phyloP scores from a whole-genome alignment of 2,888 invertebrate genomes.

The Julus scandinavius region DNA sequence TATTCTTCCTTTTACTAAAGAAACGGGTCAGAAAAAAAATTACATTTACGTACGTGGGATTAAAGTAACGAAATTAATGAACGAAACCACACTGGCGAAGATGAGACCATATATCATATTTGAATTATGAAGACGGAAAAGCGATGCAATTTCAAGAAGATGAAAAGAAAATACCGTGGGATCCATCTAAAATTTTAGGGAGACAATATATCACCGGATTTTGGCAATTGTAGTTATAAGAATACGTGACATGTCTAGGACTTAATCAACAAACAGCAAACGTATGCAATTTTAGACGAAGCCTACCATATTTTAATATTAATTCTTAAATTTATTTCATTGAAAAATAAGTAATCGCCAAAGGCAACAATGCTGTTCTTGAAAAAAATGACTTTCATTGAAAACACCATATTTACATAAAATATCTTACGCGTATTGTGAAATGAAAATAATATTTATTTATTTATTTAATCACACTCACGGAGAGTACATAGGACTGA shows the following conservation, averaged over 20 bases:
- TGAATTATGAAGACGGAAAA: constrained; percentile 9
- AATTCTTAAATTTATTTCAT: no score
- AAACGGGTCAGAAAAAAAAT: constrained; percentile 44
- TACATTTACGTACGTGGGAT: constrained; percentile 11
- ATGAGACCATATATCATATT: constrained; percentile 3
- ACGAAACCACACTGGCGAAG: constrained; percentile 49
- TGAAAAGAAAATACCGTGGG: background rate
- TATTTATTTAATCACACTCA: no score
- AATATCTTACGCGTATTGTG: no score
- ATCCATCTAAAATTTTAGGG: background rate
- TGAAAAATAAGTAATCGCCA: background rate
- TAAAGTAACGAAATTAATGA: constrained; percentile 53
- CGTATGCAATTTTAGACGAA: no score
- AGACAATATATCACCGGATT: background rate
- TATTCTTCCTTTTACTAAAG: constrained; percentile 41
- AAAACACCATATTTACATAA: no score
- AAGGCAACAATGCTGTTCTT: background rate
- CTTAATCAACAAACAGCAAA: no score
- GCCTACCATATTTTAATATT: no score
- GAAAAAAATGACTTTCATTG: background rate
- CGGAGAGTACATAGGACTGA: no score
- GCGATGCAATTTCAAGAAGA: background rate
- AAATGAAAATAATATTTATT: no score
- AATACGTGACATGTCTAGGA: background rate
- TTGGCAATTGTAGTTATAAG: background rate